Evolutionary conservation across 2,888 invertebrate genomes (phyloP).

Genomic region (Oasisia sp.): DNA sequence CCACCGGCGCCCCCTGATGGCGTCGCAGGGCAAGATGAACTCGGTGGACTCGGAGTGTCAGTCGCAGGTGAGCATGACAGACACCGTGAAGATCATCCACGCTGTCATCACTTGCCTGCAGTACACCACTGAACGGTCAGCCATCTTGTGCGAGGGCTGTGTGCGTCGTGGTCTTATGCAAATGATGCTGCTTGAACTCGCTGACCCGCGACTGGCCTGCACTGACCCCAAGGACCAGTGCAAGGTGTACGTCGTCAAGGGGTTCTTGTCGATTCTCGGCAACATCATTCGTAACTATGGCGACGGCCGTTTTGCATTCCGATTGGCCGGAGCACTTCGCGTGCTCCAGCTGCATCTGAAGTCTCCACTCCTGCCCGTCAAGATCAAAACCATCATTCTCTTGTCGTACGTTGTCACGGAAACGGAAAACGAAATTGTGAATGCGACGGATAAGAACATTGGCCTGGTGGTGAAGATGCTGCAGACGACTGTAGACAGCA

Average conservation of each 20-base stretch:
- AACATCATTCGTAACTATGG: constrained; percentile 50
- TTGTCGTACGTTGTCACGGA: constrained; percentile 57
- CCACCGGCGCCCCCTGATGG: constrained; percentile 14
- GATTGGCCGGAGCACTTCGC: constrained; percentile 45
- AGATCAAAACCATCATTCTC: constrained; percentile 54
- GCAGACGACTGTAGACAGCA: constrained; percentile 46
- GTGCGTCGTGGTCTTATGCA: constrained; percentile 31
- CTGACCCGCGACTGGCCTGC: constrained; percentile 29
- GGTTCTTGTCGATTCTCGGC: constrained; percentile 54
- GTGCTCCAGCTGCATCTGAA: constrained; percentile 44
- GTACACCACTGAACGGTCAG: constrained; percentile 38
- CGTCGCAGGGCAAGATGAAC: neutral
- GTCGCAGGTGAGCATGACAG: constrained; percentile 19
- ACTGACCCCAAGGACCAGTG: constrained; percentile 36
- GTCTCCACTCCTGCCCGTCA: constrained; percentile 46
- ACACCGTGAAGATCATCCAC: constrained; percentile 35
- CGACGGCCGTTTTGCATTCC: constrained; percentile 46
- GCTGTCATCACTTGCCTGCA: constrained; percentile 32
- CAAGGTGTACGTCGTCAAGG: constrained; percentile 46
- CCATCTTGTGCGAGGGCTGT: constrained; percentile 39
- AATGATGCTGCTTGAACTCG: constrained; percentile 35
- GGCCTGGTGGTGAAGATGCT: constrained; percentile 53
- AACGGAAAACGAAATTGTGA: constrained; percentile 54
- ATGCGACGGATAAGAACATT: constrained; percentile 51
- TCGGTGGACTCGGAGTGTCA: neutral